Evolutionary conservation across 2,888 invertebrate genomes (phyloP).

Genomic region (Andricus quercusramuli): DNA sequence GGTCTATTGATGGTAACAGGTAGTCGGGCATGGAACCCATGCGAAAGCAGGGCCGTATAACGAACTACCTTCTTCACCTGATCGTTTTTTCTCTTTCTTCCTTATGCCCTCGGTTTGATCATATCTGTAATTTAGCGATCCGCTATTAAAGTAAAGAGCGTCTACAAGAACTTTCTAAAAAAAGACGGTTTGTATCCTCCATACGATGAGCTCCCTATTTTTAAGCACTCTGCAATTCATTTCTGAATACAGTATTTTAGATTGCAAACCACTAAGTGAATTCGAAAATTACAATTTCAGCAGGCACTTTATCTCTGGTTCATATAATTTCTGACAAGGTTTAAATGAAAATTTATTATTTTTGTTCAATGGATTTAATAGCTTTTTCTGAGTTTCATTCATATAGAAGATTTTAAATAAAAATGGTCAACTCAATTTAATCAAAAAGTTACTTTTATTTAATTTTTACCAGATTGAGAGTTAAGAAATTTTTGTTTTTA

Average conservation of each 20-base stretch:
- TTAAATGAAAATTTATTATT: no score
- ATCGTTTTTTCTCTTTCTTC: background rate
- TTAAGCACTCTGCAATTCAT: constrained; percentile 6
- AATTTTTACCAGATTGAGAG: no score
- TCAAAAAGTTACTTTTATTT: no score
- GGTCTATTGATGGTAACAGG: constrained; percentile 65
- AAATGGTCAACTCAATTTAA: no score
- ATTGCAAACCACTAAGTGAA: constrained; percentile 10
- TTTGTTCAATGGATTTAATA: no score
- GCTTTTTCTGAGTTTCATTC: no score
- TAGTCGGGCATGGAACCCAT: constrained; percentile 58
- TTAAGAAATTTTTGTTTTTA: no score
- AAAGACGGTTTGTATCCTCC: background rate
- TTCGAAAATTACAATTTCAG: constrained; percentile 44
- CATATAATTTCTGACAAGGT: background rate
- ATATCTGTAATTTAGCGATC: constrained; percentile 35
- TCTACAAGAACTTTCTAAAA: constrained; percentile 20
- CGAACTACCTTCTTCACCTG: constrained; percentile 18
- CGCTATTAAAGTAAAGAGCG: constrained; percentile 11
- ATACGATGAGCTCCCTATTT: background rate
- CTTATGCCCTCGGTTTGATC: constrained; percentile 14
- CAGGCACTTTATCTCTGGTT: background rate
- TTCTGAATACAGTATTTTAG: background rate
- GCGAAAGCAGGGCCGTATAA: constrained; percentile 55
- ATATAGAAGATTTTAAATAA: no score